Conservation (phyloP, 2,888 invertebrate genomes). For the Andrena bucephala region DNA sequence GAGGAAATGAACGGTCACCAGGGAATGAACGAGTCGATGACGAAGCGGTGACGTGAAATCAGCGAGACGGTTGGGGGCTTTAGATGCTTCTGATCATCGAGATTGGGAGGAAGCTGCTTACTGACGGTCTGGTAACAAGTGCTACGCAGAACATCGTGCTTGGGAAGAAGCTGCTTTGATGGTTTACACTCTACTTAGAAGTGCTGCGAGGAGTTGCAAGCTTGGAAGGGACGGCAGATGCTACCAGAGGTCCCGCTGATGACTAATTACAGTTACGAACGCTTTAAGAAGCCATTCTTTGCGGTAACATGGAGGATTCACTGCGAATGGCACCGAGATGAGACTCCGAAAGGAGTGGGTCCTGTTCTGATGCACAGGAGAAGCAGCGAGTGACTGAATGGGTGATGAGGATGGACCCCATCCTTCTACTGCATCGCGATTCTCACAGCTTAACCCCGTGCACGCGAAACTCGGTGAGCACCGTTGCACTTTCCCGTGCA, state of each 20-base stretch:
- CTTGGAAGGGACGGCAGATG: too few species aligned
- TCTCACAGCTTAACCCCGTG: slow-evolving; percentile 15
- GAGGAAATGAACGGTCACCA: not conserved
- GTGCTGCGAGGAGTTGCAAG: too few species aligned
- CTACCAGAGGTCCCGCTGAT: too few species aligned
- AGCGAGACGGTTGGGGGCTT: not conserved
- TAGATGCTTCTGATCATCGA: not conserved
- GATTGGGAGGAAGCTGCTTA: too few species aligned
- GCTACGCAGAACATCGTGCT: too few species aligned
- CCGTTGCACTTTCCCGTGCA: slow-evolving; percentile 45
- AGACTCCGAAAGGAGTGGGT: not conserved
- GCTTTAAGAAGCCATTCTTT: not conserved
- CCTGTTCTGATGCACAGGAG: not conserved
- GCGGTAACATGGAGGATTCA: not conserved
- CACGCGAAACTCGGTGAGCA: slow-evolving; percentile 34
- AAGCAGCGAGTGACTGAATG: not conserved
- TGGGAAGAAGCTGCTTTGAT: too few species aligned
- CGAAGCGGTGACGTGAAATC: not conserved
- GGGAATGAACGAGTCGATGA: not conserved
- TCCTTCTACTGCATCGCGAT: not conserved
- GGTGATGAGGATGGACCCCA: not conserved
- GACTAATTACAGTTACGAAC: not conserved
- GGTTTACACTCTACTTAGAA: too few species aligned
- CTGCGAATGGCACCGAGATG: not conserved
- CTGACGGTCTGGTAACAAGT: too few species aligned